phyloP scores from a whole-genome alignment of 1,140 invertebrate genomes.

The Andrena cerasifolii region DNA sequence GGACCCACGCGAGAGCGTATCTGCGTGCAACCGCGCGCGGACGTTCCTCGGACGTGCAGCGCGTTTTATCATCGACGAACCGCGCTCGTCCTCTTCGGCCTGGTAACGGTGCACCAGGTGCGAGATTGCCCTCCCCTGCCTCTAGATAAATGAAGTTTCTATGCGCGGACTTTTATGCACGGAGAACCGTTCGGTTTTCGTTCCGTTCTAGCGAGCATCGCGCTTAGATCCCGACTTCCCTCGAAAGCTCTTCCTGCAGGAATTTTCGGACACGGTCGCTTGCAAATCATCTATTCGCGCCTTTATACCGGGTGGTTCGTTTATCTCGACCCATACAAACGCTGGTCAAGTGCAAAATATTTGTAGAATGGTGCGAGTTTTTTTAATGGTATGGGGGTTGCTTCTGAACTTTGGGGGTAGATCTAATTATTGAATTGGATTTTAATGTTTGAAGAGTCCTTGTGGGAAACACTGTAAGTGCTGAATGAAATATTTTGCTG shows the following conservation, averaged over 20 bases:
- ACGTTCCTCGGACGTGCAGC: constrained; percentile 15
- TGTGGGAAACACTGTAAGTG: too few species aligned
- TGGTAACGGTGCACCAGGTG: constrained; percentile 65
- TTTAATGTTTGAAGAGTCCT: too few species aligned
- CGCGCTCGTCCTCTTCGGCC: constrained; percentile 38
- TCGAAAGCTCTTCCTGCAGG: background rate
- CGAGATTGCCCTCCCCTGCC: constrained; percentile 50
- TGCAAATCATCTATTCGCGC: too few species aligned
- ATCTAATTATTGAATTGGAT: too few species aligned
- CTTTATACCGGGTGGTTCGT: background rate
- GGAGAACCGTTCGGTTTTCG: constrained; percentile 46
- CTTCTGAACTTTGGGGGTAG: too few species aligned
- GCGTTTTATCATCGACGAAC: constrained; percentile 42
- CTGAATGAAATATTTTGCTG: too few species aligned
- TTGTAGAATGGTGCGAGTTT: too few species aligned
- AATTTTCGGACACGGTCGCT: background rate
- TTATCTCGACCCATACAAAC: background rate
- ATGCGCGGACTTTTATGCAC: constrained; percentile 8
- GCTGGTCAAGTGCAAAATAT: too few species aligned
- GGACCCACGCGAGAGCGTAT: background rate
- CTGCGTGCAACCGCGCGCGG: constrained; percentile 6
- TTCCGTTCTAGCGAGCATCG: constrained; percentile 33
- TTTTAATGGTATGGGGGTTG: too few species aligned
- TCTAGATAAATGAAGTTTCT: constrained; percentile 48
- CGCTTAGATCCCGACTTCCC: background rate